Conservation (phyloP, 1,140 invertebrate genomes). For the Papilio glaucus region DNA sequence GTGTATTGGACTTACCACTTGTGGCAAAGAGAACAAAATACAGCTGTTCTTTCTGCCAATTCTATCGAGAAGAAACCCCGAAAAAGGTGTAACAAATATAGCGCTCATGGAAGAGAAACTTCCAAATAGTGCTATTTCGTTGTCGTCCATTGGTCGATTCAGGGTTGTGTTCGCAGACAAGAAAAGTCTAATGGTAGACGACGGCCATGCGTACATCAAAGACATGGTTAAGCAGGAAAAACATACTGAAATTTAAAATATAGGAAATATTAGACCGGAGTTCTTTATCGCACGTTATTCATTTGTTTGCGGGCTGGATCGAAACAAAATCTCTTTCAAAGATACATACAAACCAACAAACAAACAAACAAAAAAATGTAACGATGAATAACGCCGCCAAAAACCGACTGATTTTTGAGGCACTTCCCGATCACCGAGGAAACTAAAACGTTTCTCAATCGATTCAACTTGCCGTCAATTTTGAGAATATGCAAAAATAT, state of each 20-base stretch:
- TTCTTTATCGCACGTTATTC: no score
- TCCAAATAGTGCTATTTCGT: slow-evolving; percentile 56
- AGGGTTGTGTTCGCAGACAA: slow-evolving; percentile 55
- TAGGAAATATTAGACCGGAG: no score
- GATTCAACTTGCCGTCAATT: no score
- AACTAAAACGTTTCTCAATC: no score
- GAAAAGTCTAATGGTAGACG: slow-evolving; percentile 54
- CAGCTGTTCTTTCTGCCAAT: slow-evolving; percentile 56
- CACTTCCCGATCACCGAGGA: no score
- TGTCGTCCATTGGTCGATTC: slow-evolving; percentile 54
- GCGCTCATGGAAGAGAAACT: slow-evolving; percentile 54
- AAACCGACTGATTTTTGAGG: no score
- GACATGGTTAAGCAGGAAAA: slow-evolving; percentile 49
- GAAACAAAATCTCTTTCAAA: no score
- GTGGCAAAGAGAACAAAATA: slow-evolving; percentile 44
- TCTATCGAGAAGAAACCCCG: slow-evolving; percentile 51
- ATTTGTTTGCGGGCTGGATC: no score
- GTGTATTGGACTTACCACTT: slow-evolving; percentile 54
- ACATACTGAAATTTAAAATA: slow-evolving; percentile 51
- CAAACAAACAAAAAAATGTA: neutral
- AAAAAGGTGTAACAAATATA: slow-evolving; percentile 47
- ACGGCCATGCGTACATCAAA: slow-evolving; percentile 60
- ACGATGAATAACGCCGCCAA: no score
- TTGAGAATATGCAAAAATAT: no score
- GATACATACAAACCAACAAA: neutral